Percentiles rank a stretch among this genome's conserved stretches.
Conservation (phyloP, 2,888 invertebrate genomes). For the Agrotis puta region DNA sequence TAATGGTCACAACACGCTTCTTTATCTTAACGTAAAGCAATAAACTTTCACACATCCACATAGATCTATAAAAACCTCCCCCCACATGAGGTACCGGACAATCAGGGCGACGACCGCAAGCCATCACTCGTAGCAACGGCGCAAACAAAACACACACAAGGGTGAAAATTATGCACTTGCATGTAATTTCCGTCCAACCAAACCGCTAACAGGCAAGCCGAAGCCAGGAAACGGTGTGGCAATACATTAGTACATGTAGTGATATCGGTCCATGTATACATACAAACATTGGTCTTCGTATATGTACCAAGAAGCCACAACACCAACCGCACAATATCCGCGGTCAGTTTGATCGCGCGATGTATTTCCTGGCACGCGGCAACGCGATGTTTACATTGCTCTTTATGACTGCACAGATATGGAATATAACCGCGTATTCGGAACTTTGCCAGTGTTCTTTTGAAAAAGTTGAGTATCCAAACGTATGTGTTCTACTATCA, state of each 20-base stretch:
- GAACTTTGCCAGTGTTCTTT: conserved; percentile 34
- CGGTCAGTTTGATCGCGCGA: conserved; percentile 44
- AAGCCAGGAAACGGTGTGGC: conserved; percentile 39
- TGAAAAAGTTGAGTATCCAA: conserved; percentile 1
- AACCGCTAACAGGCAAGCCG: conserved; percentile 53
- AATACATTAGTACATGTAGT: conserved; percentile 32
- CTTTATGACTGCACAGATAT: conserved; percentile 22
- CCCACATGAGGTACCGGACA: conserved; percentile 18
- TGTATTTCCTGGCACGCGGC: conserved; percentile 38
- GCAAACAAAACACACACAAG: conserved; percentile 32
- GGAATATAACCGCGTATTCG: conserved; percentile 16
- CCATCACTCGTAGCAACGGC: conserved; percentile 23
- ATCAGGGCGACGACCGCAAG: conserved; percentile 47
- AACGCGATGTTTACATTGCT: conserved; percentile 8
- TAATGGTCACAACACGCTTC: no score
- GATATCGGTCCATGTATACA: conserved; percentile 17
- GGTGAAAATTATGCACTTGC: conserved; percentile 54
- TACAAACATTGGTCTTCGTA: conserved; percentile 22
- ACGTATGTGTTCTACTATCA: not conserved
- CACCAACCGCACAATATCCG: conserved; percentile 42
- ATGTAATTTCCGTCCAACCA: conserved; percentile 49
- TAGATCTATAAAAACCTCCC: not conserved
- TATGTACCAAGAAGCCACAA: conserved; percentile 43
- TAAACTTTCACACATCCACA: not conserved
- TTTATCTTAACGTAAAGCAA: not conserved